Base-by-base conservation (phyloP, 2,113 vertebrate genomes). In the Dipodomys spectabilis region DNA sequence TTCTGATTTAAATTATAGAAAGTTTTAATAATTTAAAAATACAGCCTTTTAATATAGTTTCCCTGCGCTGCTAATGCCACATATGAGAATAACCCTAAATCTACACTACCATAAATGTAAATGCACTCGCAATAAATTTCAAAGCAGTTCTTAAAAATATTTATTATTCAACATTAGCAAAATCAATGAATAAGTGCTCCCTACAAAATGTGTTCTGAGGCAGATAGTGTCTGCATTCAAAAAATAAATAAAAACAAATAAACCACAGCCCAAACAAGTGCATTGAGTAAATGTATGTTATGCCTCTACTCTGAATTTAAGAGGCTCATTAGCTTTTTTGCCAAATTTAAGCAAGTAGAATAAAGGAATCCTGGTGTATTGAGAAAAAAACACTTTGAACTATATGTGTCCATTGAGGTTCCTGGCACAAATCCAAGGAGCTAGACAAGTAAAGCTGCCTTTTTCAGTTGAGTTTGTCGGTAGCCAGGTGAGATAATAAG, bases 241-340 rank as follows among this genome's bases (percentile, higher is more conserved):
- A 64, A 95, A 82, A 62, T 77, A 57, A 57, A 57, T 15, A 57
- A 57, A 57, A 57, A 57, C 53, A 57, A 57, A 57, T 57, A 82
- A 92, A 71, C 45, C 9, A 72, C 72, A 82, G n/a, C 53, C 67
- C 81, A 93, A 68, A 57, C 64, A 92, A 73, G 68, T 84, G 44
- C 27, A 53, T 22, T 72, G 64, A 81, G 57, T 80, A 87, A 60
- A 30, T 95, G 92, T 85, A 72, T 53, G 45, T 71, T 35, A 16
- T 20, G 30, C 91, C 64, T 88, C 28, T 72, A 62, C 57, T 78
- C 18, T 73, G 81, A 10, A 92, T 90, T 95, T 88, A 68, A 85
- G 83, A 53, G 62, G 44, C 68, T 85, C 83, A 81, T 95, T 95
- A 92, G 72, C 53, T 77, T 94, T 25, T 30, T 44, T 73, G 83